Evolutionary conservation across 2,888 invertebrate genomes (phyloP), one percentile per base, ranked within the genome.

Genomic region (Leucoptera coffeella): DNA sequence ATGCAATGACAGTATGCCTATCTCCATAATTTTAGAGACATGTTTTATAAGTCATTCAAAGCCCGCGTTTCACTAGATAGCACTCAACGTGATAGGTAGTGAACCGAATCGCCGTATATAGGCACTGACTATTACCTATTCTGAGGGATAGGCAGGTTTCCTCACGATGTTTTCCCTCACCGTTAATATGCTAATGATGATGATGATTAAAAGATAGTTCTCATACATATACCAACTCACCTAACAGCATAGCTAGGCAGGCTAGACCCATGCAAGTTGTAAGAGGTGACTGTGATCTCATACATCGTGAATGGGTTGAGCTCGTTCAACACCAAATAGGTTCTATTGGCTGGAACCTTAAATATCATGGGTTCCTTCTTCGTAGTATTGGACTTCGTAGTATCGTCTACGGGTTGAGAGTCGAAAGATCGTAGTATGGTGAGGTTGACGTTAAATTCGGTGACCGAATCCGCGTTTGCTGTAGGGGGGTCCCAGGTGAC

Each of bases 291-390:
- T 1, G 78, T 75, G 4, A 88, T 73, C 42, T 88, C 85, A 47
- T 89, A 89, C 88, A 88, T 88, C 1, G 86, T 87, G 42, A 84
- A 82, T 0, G 88, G 84, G 8, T 72, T 64, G 17, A 89, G 58
- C 43, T 81, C 74, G 37, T 74, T 76, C 2, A 87, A 44, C 1
- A 77, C 51, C 1, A 80, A 59, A 27, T 55, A 71, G 2, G 75
- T 80, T 37, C 74, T 73, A 34, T 75, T 76, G 3, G 71, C 65
- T 2, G 73, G 69, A 1, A 85, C 81, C 42, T 69, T 75, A 27
- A 64, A 59, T 25, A 67, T 71, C 36, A 65, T 47, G 0, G 58
- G 48, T 40, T 49, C 37, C 25, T 40, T 35, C 25, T 38, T 40
- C 26, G 40, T 53, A 2, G 43, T 49, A 29, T 54, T 57, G 27